Evolutionary conservation across 1,140 invertebrate genomes (phyloP).

Genomic region (Pseudomyrmex sp.): DNA sequence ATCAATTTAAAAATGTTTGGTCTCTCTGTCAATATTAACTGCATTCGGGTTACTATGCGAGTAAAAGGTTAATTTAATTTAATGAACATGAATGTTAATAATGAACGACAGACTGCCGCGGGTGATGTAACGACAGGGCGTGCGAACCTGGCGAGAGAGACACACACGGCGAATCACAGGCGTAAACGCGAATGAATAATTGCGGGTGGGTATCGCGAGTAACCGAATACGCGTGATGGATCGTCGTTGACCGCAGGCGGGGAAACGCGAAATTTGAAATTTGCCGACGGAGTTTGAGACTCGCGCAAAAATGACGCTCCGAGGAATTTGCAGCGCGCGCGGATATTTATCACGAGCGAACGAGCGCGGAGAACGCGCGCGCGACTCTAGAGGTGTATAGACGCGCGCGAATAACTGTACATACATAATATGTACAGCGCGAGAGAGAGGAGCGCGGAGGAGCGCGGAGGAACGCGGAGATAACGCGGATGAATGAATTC

Average conservation of each 20-base stretch:
- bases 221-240: slow-evolving; percentile 70
- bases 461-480: slow-evolving; percentile 55
- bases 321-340: slow-evolving; percentile 58
- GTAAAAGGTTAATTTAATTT: slow-evolving; percentile 21
- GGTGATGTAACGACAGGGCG: not conserved
- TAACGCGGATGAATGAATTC: slow-evolving; percentile 71
- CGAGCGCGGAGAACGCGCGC: slow-evolving; percentile 27
- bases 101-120: slow-evolving; percentile 4
- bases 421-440: slow-evolving; percentile 64
- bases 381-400: not conserved
- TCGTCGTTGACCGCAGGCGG: slow-evolving; percentile 60
- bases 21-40: not conserved
- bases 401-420: slow-evolving; percentile 67
- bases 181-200: slow-evolving; percentile 67
- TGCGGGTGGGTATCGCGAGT: slow-evolving; percentile 50
- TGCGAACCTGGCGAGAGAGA: slow-evolving; percentile 6
- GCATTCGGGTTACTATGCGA: not conserved
- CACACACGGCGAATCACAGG: slow-evolving; percentile 28
- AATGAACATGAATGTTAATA: slow-evolving; percentile 1
- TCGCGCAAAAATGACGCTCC: slow-evolving; percentile 66
- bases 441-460: not conserved
- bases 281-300: slow-evolving; percentile 27
- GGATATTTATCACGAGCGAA: slow-evolving; percentile 61
- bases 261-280: slow-evolving; percentile 72
- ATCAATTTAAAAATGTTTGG: not conserved